Evolutionary conservation across 1,140 invertebrate genomes (phyloP).

Genomic region (Mercenaria mercenaria): DNA sequence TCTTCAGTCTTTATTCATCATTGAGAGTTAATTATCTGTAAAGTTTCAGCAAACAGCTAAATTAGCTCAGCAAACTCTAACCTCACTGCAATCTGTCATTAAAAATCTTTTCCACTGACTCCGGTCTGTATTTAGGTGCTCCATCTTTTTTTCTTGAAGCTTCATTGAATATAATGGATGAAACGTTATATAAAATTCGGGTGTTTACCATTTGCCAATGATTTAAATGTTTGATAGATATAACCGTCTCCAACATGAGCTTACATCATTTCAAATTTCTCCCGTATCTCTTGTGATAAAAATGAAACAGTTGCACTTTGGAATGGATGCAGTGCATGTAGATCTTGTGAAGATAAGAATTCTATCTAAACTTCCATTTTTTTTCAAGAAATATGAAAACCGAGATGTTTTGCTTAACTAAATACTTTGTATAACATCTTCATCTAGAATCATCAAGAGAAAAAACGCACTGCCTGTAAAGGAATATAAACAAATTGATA

Average conservation of each 20-base stretch:
- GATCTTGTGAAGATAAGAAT: neutral
- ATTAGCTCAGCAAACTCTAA: neutral
- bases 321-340: neutral
- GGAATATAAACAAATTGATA: too few species aligned
- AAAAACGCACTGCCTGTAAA: too few species aligned
- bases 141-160: neutral
- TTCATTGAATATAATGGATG: neutral
- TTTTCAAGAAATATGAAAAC: neutral
- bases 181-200: neutral
- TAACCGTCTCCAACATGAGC: neutral
- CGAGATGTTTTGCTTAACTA: too few species aligned
- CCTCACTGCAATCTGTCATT: neutral
- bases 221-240: neutral
- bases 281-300: neutral
- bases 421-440: too few species aligned
- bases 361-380: neutral
- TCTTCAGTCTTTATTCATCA: constrained; percentile 8
- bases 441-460: too few species aligned
- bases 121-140: neutral
- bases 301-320: neutral
- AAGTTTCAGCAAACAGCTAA: constrained; percentile 23
- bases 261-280: neutral
- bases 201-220: neutral
- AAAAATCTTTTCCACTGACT: neutral
- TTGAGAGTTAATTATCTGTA: constrained; percentile 18